Evolutionary conservation across 2,113 vertebrate genomes (phyloP), one percentile per base, ranked within the genome.

Genomic region (Chaetura pelagica): DNA sequence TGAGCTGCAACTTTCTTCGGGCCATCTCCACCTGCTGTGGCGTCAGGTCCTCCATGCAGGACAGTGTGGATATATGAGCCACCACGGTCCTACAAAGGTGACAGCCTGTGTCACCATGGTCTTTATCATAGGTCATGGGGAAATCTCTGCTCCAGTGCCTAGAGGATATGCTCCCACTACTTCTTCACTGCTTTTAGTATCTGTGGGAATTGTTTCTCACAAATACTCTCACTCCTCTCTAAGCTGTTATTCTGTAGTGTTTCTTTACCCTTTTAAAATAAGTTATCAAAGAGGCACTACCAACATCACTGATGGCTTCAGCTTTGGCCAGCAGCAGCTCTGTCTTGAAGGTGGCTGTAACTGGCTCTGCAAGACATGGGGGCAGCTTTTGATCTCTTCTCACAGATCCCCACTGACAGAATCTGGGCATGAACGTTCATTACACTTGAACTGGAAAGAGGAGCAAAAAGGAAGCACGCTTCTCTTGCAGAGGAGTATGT

Each of bases 41-140:
- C 4, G 9, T 32, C 20, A 7, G 10, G 46, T 52, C 44, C 26
- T 77, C 35, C 19, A 59, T 2, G 1, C 20, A 30, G 1, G 0
- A 5, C 27, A 67, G 9, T 30, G 62, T 58, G 44, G 24, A 24
- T 20, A 40, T 29, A 18, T 61, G 30, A 1, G 2, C 24, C 15
- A 62, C 11, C 5, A 44, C 23, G 57, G 15, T 23, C 23, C 4
- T 34, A 19, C 30, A 42, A 72, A 38, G 38, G 21, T 3, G 8
- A 27, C 22, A 38, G 9, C 27, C 12, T 48, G 14, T 29, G 40
- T 35, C 55, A 48, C 24, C 14, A 12, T 48, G 24, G 18, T 48
- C 13, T 34, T 49, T 5, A 48, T 24, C 7, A 15, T 38, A 26
- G 32, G 21, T 15, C 48, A 20, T 20, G 51, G 21, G 16, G 9